Evolutionary conservation across 2,113 vertebrate genomes (phyloP), one percentile per base, ranked within the genome.

Genomic region (Martes martes): DNA sequence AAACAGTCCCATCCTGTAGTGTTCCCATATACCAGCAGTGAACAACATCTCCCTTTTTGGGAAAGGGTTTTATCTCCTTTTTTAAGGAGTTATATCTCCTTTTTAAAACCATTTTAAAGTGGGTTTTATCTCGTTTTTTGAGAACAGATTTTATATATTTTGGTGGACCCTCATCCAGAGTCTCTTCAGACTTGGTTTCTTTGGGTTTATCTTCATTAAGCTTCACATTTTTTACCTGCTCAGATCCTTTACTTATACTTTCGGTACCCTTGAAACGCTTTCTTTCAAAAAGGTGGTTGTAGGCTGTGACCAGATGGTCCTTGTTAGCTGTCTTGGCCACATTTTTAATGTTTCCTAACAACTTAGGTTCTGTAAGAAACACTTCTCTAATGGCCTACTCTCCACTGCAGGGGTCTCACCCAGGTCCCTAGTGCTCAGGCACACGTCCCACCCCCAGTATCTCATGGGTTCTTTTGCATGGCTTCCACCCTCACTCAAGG

Each of bases 21-120:
- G 98, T 99, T 0, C 99, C 99, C 0, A 99, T 99, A 95, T 99
- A 99, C 99, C 99, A 99, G 98, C 99, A 99, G 67, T 99, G 99
- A 84, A 99, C 99, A 0, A 98, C 98, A 45, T 99, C 99, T 0
- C 99, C 99, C 95, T 99, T 99, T 98, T 99, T 99, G 0, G 99
- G 99, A 80, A 99, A 99, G 99, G 45, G 98, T 98, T 98, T 99
- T 99, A 97, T 99, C 99, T 0, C 99, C 99, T 95, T 99, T 99
- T 98, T 99, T 99, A 39, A 99, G 93, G 99, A 42, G 98, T 98
- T 98, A 99, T 99, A 97, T 99, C 99, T 0, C 99, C 99, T 95
- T 99, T 99, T 98, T 99, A 99, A 39, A 99, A 16, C 16, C 52
- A 55, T 55, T 18, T 55, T 55, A 55, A 55, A 99, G 99, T 99